Percentiles rank a stretch among this genome's conserved stretches.
Evolutionary conservation across 1,140 invertebrate genomes (phyloP).

Genomic region (Cyclargus thomasi): DNA sequence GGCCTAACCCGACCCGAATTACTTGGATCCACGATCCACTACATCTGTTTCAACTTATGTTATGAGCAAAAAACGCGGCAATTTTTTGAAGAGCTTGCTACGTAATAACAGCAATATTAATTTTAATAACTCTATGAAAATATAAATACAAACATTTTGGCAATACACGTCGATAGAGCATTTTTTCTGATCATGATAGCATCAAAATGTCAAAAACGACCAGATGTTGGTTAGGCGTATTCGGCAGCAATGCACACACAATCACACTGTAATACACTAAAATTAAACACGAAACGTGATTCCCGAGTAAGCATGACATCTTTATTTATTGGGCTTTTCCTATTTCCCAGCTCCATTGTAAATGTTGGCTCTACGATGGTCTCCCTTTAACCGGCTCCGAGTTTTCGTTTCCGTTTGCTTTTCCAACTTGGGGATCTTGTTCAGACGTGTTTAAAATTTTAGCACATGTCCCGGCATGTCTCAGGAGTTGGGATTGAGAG

Average conservation of each 20-base stretch:
- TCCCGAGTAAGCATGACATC: slow-evolving; percentile 6
- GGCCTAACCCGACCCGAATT: too few species aligned
- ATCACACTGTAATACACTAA: slow-evolving; percentile 52
- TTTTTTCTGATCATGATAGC: too few species aligned
- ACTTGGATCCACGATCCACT: too few species aligned
- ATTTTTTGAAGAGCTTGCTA: too few species aligned
- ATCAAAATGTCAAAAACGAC: too few species aligned
- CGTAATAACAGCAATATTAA: too few species aligned
- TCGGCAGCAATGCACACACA: background rate
- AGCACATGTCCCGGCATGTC: slow-evolving; percentile 18
- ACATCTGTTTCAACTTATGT: too few species aligned
- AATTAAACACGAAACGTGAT: background rate
- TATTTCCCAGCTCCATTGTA: slow-evolving; percentile 1
- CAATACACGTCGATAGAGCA: too few species aligned
- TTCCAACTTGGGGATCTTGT: slow-evolving; percentile 21
- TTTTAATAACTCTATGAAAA: too few species aligned
- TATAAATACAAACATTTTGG: too few species aligned
- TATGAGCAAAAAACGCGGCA: too few species aligned
- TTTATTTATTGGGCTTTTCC: slow-evolving; percentile 14
- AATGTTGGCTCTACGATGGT: slow-evolving; percentile 5
- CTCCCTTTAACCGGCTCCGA: slow-evolving; percentile 16
- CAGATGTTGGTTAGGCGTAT: too few species aligned
- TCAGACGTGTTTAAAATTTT: slow-evolving; percentile 24
- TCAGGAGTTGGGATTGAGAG: slow-evolving; percentile 16
- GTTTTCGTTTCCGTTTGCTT: slow-evolving; percentile 23